phyloP scores from a whole-genome alignment of 2,113 vertebrate species.

The Cinclus mexicanus region DNA sequence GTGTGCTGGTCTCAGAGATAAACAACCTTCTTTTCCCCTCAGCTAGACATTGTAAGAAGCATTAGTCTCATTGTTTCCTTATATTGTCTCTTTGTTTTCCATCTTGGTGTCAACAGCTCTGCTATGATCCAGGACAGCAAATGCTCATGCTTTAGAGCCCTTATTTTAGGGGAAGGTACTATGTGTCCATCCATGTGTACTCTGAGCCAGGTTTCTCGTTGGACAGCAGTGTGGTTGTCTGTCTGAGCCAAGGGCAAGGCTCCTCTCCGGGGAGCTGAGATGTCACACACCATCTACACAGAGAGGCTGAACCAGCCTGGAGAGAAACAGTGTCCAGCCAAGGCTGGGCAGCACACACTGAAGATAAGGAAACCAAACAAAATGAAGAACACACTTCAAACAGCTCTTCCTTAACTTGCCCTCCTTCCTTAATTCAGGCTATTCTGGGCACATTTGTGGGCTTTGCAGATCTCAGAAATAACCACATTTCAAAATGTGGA shows the following conservation, averaged over 20 bases:
- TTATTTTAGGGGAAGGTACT: neutral
- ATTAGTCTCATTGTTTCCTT: neutral
- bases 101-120: neutral
- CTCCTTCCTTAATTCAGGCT: neutral
- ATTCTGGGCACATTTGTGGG: neutral
- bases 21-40: neutral
- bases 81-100: neutral
- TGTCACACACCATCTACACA: neutral
- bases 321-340: neutral
- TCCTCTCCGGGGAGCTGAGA: neutral
- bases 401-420: neutral
- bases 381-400: neutral
- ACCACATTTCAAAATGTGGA: neutral
- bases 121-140: neutral
- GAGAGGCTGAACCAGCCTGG: neutral
- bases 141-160: neutral
- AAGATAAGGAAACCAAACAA: neutral
- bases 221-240: fast-evolving
- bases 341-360: neutral
- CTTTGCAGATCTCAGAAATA: neutral
- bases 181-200: fast-evolving
- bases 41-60: too few species aligned
- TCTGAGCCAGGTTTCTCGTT: neutral
- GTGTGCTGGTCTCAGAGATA: neutral
- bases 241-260: neutral